A percentile compares a stretch with the other conserved stretches of the same genome.
These are phyloP conservation scores for Coracopsis vasa DNA, from an alignment of 2,113 vertebrate species.

Conservation along the genomic window DNA sequence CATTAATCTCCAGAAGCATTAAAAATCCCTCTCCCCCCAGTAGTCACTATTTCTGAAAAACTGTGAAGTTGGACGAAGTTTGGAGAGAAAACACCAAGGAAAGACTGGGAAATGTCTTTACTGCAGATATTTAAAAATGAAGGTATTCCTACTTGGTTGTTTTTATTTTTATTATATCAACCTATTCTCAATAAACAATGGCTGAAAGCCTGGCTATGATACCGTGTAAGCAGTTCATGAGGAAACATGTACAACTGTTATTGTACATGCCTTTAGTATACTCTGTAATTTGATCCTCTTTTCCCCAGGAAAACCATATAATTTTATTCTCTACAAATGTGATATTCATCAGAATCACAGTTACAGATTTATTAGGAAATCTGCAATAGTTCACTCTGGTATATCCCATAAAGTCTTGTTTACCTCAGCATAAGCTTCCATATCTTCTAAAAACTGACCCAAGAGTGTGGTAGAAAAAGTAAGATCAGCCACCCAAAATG, in stretches of 20 bases:
- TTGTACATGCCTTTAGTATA: neutral
- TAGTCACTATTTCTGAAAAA: neutral
- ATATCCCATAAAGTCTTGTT: neutral
- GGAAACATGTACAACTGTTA: neutral
- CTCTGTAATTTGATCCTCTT: neutral
- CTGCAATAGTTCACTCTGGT: neutral
- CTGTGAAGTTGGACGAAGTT: neutral
- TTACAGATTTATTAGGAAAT: neutral
- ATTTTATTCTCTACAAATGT: neutral
- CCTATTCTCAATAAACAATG: neutral
- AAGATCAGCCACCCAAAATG: constrained; percentile 98
- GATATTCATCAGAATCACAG: neutral
- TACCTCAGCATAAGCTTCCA: constrained; percentile 99
- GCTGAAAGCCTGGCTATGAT: neutral
- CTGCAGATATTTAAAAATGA: neutral
- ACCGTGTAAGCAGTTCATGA: neutral
- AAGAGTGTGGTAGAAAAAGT: constrained; percentile 95
- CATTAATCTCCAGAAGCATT: neutral
- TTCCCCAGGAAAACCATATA: neutral
- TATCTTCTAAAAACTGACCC: constrained; percentile 98
- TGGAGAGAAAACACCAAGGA: neutral
- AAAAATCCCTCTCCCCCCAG: neutral
- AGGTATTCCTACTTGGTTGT: neutral
- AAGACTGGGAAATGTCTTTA: neutral
- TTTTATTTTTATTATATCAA: neutral